Evolutionary conservation across 2,113 vertebrate species (phyloP), one percentile per base, ranked within the genome.

Genomic region (Meriones unguiculatus): DNA sequence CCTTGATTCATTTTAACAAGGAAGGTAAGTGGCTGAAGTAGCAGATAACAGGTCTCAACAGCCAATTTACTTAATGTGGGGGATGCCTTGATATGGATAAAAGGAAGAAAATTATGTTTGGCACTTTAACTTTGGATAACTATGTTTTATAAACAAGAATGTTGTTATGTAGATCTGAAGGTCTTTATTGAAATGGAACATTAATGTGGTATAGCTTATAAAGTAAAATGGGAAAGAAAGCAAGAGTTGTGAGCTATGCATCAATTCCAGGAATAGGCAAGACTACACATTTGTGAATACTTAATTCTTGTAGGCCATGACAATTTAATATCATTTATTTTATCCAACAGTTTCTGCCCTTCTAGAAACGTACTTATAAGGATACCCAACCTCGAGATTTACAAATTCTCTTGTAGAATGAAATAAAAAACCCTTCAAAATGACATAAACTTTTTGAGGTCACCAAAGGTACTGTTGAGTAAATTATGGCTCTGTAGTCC

Each of bases 401-500:
- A 93, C 97, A 97, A 98, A 97, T 97, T 96, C 96, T 89, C 90
- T 95, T 89, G 52, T 87, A 38, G 81, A 92, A 94, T 50, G 97
- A 97, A 97, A 97, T 95, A 70, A 96, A 96, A 95, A 95, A 95
- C 77, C 77, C 97, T 98, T 92, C 77, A 82, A 96, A 95, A 93
- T 86, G 95, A 87, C 90, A 85, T 97, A 97, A 97, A 97, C 95
- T 96, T 97, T 95, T 96, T 87, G 85, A 95, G 90, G 93, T 98
- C 90, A 96, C 41, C 52, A 93, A 46, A 92, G 57, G 67, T 90
- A 95, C 64, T 46, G 69, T 65, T 93, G 81, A 87, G 64, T 97
- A 97, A 97, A 98, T 98, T 97, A 97, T 96, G 86, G 54, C 76
- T 15, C 41, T 65, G 64, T 30, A 67, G 57, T 20, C 82, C 91